Base-by-base conservation (phyloP, 1,140 invertebrate genomes). In the Musca domestica region DNA sequence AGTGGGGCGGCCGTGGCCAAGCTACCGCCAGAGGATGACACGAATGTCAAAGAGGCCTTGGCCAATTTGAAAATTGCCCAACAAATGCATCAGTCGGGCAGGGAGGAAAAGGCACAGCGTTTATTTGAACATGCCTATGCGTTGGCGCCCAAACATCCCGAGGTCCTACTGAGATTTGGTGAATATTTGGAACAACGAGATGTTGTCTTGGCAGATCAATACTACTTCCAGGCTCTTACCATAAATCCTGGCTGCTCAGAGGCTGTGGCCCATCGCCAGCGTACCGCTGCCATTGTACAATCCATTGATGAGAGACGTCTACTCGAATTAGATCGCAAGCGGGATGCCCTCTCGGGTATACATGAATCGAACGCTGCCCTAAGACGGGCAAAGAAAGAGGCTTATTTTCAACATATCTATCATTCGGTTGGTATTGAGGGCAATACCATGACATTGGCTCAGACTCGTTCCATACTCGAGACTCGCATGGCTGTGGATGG, bases 401-500 rank as follows among this genome's bases (percentile, higher is more conserved):
- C 93, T 15, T 98, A 97, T 82, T 97, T 95, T 78, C 90, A 95
- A 76, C 95, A 98, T 81, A 95, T 99, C 67, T 98, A 98, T 83
- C 96, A 99, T 76, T 98, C 95, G 2, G 95, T 96, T 66, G 96
- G 93, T 34, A 97, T 99, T 70, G 96, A 98, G 85, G 97, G 97
- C 2, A 99, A 98, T 76, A 98, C 96, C 1, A 93, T 99, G 90
- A 92, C 94, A 27, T 84, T 98, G n/a, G 88, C 91, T 20, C 93
- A 99, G 82, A 96, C 96, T 1, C 85, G 95, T 70, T 92, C 92
- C 64, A 92, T 99, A 68, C 85, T 99, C 10, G 95, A 99, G 84
- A 98, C 95, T 0, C 87, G 93, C 71, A 89, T 96, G 79, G 95
- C 95, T 1, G 89, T 99, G 3, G 91, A 89, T 56, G 96, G 96